Conservation (phyloP, 2,888 invertebrate species). For the Neria commutata region DNA sequence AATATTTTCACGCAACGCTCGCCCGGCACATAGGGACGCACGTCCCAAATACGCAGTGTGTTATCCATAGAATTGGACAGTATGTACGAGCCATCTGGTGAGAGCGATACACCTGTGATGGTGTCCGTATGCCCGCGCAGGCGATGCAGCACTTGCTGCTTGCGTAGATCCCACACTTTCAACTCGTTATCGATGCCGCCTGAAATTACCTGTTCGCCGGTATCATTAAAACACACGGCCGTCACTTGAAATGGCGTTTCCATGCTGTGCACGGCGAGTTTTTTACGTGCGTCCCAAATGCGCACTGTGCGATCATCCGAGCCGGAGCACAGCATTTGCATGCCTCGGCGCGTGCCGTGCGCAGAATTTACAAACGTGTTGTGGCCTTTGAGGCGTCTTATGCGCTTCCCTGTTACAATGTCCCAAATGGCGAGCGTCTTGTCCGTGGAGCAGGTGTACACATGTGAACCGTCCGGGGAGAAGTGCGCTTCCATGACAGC, state of each 20-base stretch:
- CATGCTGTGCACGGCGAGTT: slow-evolving; percentile 75
- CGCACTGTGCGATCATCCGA: slow-evolving; percentile 92
- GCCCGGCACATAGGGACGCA: slow-evolving; percentile 90
- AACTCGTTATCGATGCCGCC: slow-evolving; percentile 97
- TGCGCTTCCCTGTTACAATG: slow-evolving; percentile 81
- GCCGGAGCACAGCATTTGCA: slow-evolving; percentile 88
- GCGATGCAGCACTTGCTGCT: slow-evolving; percentile 76
- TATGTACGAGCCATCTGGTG: slow-evolving; percentile 77
- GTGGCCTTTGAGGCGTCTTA: slow-evolving; percentile 89
- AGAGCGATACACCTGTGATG: slow-evolving; percentile 80
- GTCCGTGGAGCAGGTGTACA: slow-evolving; percentile 94
- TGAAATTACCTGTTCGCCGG: slow-evolving; percentile 91
- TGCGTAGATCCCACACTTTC: slow-evolving; percentile 96
- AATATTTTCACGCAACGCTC: slow-evolving; percentile 93
- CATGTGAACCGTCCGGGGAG: slow-evolving; percentile 79
- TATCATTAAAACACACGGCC: slow-evolving; percentile 92
- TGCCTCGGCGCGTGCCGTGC: slow-evolving; percentile 77
- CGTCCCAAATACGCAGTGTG: slow-evolving; percentile 94
- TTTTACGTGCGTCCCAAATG: slow-evolving; percentile 91
- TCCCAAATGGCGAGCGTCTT: slow-evolving; percentile 96
- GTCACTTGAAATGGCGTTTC: slow-evolving; percentile 81
- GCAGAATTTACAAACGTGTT: slow-evolving; percentile 77
- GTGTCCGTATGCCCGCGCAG: slow-evolving; percentile 95
- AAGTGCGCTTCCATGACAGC: slow-evolving; percentile 93
- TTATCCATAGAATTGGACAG: slow-evolving; percentile 98